Evolutionary conservation across 2,113 vertebrate genomes (phyloP).

Genomic region (Pungitius pungitius): DNA sequence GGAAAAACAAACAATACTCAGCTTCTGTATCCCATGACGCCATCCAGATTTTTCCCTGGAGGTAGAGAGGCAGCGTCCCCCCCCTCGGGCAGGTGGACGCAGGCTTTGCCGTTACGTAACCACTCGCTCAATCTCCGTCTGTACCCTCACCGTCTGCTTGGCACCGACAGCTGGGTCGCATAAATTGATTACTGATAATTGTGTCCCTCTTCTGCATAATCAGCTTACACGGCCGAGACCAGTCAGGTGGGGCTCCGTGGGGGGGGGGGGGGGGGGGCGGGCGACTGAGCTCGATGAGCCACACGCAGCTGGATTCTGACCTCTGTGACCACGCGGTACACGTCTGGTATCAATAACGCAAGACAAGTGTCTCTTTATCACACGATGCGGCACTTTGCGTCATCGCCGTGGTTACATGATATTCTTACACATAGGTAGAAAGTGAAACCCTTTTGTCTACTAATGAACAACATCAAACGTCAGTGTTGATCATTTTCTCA

Average conservation of each 20-base stretch:
- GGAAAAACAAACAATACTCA: neutral
- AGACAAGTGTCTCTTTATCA: neutral
- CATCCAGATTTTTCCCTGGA: neutral
- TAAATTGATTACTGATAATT: slow-evolving; percentile 76
- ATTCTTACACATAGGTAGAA: neutral
- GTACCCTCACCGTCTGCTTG: slow-evolving; percentile 40
- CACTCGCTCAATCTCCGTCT: slow-evolving; percentile 33
- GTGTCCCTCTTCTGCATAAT: slow-evolving; percentile 69
- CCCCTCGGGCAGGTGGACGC: slow-evolving; percentile 40
- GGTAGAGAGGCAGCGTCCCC: neutral
- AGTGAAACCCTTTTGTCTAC: no score
- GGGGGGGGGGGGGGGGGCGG: no score
- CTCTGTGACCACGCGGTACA: no score
- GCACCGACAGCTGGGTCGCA: slow-evolving; percentile 55
- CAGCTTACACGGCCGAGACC: slow-evolving; percentile 64
- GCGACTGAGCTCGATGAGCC: no score
- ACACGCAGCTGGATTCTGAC: no score
- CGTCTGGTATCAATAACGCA: neutral
- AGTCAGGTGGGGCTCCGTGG: slow-evolving; percentile 57
- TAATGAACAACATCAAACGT: no score
- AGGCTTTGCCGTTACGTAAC: slow-evolving; percentile 62
- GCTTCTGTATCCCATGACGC: neutral
- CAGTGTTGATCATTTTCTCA: no score
- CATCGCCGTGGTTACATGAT: slow-evolving; percentile 3
- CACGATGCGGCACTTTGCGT: neutral